A percentile compares a stretch with the other conserved stretches of the same genome.
Evolutionary conservation across 1,140 invertebrate genomes (phyloP).

Genomic region (Anoplophora glabripennis): DNA sequence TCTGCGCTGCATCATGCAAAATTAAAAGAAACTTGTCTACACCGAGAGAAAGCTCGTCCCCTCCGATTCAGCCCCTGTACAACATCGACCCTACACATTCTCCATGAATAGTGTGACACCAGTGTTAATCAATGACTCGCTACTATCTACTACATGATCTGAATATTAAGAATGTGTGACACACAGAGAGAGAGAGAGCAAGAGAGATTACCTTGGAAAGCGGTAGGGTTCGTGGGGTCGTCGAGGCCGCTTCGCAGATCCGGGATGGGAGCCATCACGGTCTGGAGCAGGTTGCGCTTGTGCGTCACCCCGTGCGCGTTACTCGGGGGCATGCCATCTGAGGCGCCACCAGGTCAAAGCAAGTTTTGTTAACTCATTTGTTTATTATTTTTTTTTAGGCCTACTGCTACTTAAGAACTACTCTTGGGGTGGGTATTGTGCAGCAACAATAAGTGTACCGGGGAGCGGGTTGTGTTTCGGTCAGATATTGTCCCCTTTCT

Average conservation of each 20-base stretch:
- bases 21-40: too few species aligned
- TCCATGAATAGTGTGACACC: neutral
- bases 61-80: too few species aligned
- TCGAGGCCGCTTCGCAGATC: slow-evolving; percentile 77
- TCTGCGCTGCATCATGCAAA: too few species aligned
- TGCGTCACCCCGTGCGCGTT: slow-evolving; percentile 82
- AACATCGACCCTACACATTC: neutral
- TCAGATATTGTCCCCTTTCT: too few species aligned
- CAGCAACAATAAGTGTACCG: too few species aligned
- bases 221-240: slow-evolving; percentile 54
- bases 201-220: slow-evolving; percentile 58
- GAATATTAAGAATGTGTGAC: neutral
- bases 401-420: too few species aligned
- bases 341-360: slow-evolving; percentile 15
- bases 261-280: slow-evolving; percentile 73
- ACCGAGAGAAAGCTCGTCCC: too few species aligned
- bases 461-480: too few species aligned
- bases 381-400: neutral
- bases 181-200: neutral
- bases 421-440: too few species aligned
- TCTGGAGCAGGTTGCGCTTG: slow-evolving; percentile 75
- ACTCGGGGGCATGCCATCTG: slow-evolving; percentile 57
- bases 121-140: neutral
- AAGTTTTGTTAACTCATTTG: neutral
- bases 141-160: neutral